Percentiles rank a stretch among this genome's conserved stretches.
These are phyloP conservation scores for Drosophila repletoides DNA, from an alignment of 1,140 invertebrate species.

Conservation along the genomic window DNA sequence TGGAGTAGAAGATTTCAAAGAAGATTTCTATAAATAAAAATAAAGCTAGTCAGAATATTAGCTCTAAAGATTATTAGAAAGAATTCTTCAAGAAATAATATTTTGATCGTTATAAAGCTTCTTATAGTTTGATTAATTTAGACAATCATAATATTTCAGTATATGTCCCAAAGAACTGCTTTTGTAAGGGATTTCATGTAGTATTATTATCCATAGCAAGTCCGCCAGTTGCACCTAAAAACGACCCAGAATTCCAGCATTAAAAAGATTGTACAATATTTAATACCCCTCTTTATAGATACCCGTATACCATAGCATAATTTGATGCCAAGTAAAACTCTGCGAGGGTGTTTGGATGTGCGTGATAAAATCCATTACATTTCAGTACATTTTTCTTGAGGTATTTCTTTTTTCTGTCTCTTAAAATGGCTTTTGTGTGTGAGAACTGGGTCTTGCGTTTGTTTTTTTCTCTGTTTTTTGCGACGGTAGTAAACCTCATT, in stretches of 20 bases:
- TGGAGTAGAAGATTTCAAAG: too few species aligned
- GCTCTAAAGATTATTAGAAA: too few species aligned
- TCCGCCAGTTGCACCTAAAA: background rate
- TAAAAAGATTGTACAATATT: conserved; percentile 1
- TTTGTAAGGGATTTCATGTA: too few species aligned
- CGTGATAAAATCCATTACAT: conserved; percentile 77
- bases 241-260: background rate
- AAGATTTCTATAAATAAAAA: too few species aligned
- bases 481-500: conserved; percentile 67
- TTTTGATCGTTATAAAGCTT: too few species aligned
- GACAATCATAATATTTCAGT: too few species aligned
- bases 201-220: too few species aligned
- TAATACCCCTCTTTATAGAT: background rate
- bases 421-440: conserved; percentile 72
- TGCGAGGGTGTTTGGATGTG: conserved; percentile 46
- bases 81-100: too few species aligned
- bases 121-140: too few species aligned
- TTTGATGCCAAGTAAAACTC: conserved; percentile 6
- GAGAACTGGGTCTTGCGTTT: conserved; percentile 73
- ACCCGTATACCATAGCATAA: background rate
- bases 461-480: conserved; percentile 52
- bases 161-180: too few species aligned
- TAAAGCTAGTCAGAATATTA: too few species aligned
- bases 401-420: conserved; percentile 43
- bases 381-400: conserved; percentile 57